Percentiles rank a stretch among this genome's conserved stretches.
These are phyloP conservation scores for Albula glossodonta DNA, from an alignment of 2,113 vertebrate species.

Conservation along the genomic window DNA sequence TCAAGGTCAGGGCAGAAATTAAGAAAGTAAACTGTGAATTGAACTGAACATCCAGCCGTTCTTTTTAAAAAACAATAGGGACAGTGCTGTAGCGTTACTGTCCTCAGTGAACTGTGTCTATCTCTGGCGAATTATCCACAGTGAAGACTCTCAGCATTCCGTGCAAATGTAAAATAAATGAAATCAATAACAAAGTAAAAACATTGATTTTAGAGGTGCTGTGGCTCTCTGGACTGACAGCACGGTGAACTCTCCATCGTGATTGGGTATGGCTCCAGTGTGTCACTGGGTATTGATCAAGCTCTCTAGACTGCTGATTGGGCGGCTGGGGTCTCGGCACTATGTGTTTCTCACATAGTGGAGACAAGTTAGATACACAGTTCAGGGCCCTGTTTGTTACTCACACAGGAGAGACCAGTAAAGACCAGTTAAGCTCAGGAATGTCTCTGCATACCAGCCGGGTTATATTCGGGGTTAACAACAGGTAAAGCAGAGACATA, in stretches of 20 bases:
- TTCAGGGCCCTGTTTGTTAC: too few relatives aligned
- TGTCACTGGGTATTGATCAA: background rate
- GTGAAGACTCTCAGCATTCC: too few relatives aligned
- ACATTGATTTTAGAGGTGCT: background rate
- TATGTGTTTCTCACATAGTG: background rate
- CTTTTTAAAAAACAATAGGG: background rate
- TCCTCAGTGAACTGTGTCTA: background rate
- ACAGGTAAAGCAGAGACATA: too few relatives aligned
- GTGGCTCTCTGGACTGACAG: background rate
- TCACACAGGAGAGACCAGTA: too few relatives aligned
- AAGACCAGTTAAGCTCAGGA: too few relatives aligned
- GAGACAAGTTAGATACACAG: background rate
- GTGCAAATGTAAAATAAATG: background rate
- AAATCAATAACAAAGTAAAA: background rate
- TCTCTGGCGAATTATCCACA: background rate
- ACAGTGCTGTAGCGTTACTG: background rate
- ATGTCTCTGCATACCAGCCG: too few relatives aligned
- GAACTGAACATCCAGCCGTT: background rate
- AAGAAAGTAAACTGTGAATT: background rate
- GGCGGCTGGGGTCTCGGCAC: background rate
- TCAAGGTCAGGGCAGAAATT: background rate
- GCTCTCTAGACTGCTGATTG: background rate
- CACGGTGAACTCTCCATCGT: background rate
- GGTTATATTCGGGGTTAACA: too few relatives aligned
- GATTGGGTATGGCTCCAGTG: background rate